A percentile compares a stretch with the other conserved stretches of the same genome.
phyloP scores from a whole-genome alignment of 2,113 vertebrate species.

The Rostratula benghalensis region DNA sequence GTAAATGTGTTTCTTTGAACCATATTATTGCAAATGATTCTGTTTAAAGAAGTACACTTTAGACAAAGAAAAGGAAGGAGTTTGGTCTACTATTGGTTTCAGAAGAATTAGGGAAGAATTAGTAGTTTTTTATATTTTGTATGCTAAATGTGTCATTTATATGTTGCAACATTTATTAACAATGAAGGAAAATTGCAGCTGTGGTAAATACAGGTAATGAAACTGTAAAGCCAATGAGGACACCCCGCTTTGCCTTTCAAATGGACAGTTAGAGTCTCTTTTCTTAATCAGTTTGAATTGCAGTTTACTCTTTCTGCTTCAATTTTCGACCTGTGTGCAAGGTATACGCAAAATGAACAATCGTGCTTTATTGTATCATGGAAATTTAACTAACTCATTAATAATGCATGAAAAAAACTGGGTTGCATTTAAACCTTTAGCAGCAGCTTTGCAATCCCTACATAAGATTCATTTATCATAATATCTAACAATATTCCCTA shows the following conservation, averaged over 20 bases:
- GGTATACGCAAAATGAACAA: background rate
- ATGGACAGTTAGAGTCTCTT: background rate
- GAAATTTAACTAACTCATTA: background rate
- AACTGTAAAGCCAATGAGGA: background rate
- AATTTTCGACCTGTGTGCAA: background rate
- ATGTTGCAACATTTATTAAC: background rate
- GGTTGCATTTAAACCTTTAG: background rate
- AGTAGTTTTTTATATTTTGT: background rate
- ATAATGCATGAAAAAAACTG: background rate
- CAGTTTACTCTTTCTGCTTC: background rate
- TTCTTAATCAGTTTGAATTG: background rate
- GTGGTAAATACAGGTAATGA: background rate
- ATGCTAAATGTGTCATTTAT: background rate
- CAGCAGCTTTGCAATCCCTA: background rate
- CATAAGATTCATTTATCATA: background rate
- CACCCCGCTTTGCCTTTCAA: background rate
- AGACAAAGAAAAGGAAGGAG: background rate
- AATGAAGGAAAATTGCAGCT: background rate
- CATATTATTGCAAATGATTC: background rate
- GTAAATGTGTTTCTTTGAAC: conserved; percentile 31
- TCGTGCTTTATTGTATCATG: background rate
- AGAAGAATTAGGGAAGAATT: background rate
- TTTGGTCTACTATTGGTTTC: background rate
- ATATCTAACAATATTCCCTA: background rate
- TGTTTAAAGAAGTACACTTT: background rate